These are phyloP conservation scores for Drosophila atripex DNA, from an alignment of 2,888 invertebrate genomes.

Conservation along the genomic window DNA sequence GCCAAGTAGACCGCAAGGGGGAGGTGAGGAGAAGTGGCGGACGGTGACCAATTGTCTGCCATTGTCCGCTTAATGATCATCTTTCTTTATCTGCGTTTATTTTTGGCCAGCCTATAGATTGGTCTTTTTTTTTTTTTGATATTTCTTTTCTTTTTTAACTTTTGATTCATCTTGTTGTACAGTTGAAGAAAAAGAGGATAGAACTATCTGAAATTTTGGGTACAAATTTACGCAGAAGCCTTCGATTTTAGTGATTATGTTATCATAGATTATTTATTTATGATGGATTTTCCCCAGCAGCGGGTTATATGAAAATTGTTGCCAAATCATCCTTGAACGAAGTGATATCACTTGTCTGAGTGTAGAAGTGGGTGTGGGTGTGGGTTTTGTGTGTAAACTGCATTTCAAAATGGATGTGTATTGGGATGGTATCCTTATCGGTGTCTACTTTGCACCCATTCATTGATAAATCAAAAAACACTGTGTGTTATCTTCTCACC, in stretches of 20 bases:
- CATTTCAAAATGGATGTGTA: conserved; percentile 28
- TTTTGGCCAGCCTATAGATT: conserved; percentile 56
- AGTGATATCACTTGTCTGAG: conserved; percentile 25
- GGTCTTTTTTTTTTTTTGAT: conserved; percentile 28
- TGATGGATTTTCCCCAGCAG: conserved; percentile 53
- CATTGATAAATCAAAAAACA: conserved; percentile 64
- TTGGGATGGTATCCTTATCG: conserved; percentile 51
- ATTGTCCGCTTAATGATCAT: conserved; percentile 51
- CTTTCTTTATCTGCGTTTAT: conserved; percentile 50
- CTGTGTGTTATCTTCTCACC: conserved; percentile 14
- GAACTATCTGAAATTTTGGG: conserved; percentile 22
- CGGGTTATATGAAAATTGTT: conserved; percentile 24
- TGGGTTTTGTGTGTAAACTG: conserved; percentile 18
- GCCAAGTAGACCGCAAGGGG: conserved; percentile 15
- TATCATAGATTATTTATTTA: conserved; percentile 40
- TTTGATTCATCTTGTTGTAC: conserved; percentile 1
- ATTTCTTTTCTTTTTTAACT: conserved; percentile 18
- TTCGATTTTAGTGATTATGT: conserved; percentile 7
- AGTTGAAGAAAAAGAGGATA: background rate
- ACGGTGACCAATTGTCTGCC: conserved; percentile 75
- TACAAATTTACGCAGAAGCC: conserved; percentile 7
- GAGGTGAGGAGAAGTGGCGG: conserved; percentile 3
- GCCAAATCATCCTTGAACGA: conserved; percentile 56
- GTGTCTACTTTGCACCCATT: conserved; percentile 54
- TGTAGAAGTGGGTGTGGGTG: no score